Evolutionary conservation across 2,113 vertebrate species (phyloP).

Genomic region (Isurus oxyrinchus): DNA sequence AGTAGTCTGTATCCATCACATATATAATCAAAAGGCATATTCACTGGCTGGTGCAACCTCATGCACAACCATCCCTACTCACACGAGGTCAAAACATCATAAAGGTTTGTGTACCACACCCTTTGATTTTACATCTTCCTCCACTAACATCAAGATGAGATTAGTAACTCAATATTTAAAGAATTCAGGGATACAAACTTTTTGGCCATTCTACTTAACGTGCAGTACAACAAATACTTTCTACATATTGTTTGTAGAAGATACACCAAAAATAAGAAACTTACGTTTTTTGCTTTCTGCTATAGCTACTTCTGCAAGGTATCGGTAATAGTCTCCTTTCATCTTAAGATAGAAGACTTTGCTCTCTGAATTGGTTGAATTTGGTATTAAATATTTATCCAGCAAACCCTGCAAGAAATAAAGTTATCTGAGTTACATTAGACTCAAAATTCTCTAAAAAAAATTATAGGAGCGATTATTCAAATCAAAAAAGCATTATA

Average conservation of each 20-base stretch:
- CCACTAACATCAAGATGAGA: neutral
- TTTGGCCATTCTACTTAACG: neutral
- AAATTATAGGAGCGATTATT: neutral
- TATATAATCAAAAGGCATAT: neutral
- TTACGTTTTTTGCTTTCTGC: conserved; percentile 37
- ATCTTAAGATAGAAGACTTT: conserved; percentile 40
- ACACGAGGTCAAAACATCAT: neutral
- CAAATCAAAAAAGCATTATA: neutral
- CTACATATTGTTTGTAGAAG: neutral
- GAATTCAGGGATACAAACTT: neutral
- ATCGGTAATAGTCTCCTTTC: conserved; percentile 40
- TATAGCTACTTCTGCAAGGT: conserved; percentile 38
- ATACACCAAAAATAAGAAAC: neutral
- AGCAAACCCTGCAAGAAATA: conserved; percentile 26
- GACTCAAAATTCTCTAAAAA: neutral
- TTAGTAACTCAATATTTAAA: neutral
- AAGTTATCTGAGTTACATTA: neutral
- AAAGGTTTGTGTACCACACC: neutral
- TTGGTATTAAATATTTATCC: conserved; percentile 38
- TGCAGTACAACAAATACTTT: neutral
- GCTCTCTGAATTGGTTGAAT: conserved; percentile 38
- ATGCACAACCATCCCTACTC: neutral
- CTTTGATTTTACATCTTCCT: neutral
- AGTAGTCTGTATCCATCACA: neutral
- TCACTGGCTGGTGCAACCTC: neutral